Evolutionary conservation across 2,888 invertebrate genomes (phyloP), one percentile per base, ranked within the genome.

Genomic region (Liodrosophila aerea): DNA sequence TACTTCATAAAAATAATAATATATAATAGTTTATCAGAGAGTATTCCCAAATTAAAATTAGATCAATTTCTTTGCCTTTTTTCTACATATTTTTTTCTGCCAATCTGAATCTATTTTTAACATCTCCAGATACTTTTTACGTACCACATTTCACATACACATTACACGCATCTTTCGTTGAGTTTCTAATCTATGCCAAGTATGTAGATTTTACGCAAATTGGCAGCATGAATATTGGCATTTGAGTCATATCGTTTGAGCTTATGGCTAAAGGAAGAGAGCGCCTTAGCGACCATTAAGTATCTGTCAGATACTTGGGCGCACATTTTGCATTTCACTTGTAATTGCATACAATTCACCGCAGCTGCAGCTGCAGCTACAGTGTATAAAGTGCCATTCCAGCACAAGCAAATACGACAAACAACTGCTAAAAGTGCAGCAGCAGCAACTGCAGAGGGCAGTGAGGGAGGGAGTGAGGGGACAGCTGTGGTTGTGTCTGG

Each of bases 271-370:
- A 22, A 5, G 29, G 15, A 5, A 15, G 15, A 30, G 12, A 34
- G 11, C 33, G 33, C 18, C 40, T 57, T 50, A 31, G 59, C 80
- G 69, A 70, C 65, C 56, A 63, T 76, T 71, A 78, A 85, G 76
- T 85, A 80, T 85, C 86, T 85, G 73, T 46, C 45, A 83, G 81
- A 83, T 85, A 85, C 76, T 81, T 83, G 69, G 72, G 73, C 69
- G 73, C 81, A 83, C 86, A 85, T 85, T 81, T 85, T 66, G 86
- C 86, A 83, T 73, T 66, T 85, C 59, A 57, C 60, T 64, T 85
- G 84, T 81, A 85, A 81, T 81, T 85, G 81, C 81, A 62, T 59
- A 78, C 85, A 85, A 82, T 80, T 85, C 65, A 63, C 41, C 40
- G 62, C 61, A 64, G 63, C 60, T 15, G 30, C 50, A 37, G 52